Evolutionary conservation across 2,797 vertebrate genomes (phyloP).

Genomic region (Anguilla pacifica): DNA sequence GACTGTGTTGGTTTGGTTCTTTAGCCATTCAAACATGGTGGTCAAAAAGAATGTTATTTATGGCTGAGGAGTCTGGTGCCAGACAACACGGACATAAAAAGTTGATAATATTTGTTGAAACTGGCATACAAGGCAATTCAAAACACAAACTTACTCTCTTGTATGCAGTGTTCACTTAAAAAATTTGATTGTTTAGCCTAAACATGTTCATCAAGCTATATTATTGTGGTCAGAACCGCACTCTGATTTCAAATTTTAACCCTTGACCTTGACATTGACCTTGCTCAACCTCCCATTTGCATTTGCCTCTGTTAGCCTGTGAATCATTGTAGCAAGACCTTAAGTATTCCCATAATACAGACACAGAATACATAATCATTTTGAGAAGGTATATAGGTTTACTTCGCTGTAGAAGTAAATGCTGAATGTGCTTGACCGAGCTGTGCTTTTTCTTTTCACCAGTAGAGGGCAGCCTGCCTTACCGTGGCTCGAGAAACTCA

Average conservation of each 20-base stretch:
- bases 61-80: neutral
- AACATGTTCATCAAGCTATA: neutral
- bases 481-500: neutral
- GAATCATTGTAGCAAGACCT: too few species aligned
- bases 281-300: neutral
- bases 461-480: conserved; percentile 52
- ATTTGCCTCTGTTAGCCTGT: neutral
- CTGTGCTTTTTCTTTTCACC: neutral
- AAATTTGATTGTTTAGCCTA: neutral
- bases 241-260: neutral
- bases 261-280: neutral
- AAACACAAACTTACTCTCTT: neutral
- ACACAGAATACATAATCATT: neutral
- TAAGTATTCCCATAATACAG: too few species aligned
- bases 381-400: neutral
- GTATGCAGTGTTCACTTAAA: neutral
- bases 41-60: neutral
- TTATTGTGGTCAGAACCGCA: neutral
- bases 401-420: neutral
- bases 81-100: neutral
- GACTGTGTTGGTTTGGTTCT: neutral
- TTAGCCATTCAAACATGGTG: neutral
- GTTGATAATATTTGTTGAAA: neutral
- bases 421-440: neutral
- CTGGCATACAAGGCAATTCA: neutral